Percentiles rank a stretch among this genome's conserved stretches.
phyloP scores from a whole-genome alignment of 2,888 invertebrate species.

The Stenodera caucasica region DNA sequence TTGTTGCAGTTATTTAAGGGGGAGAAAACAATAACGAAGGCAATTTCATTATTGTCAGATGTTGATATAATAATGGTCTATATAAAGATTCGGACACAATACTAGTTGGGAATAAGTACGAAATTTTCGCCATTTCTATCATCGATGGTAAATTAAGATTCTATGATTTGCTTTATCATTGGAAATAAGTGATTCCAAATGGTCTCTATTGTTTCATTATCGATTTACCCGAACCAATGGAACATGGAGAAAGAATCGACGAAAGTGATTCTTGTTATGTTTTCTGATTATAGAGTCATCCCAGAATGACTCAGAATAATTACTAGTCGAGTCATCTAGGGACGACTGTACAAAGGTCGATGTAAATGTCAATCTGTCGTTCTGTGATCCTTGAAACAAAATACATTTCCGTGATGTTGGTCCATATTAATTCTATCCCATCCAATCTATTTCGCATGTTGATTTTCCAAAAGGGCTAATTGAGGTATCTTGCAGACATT shows the following conservation, averaged over 20 bases:
- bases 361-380: too few relatives aligned
- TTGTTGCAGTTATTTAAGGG: neutral
- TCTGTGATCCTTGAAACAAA: too few relatives aligned
- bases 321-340: too few relatives aligned
- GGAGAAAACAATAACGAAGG: neutral
- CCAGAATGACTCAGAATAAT: too few relatives aligned
- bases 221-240: too few relatives aligned
- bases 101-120: neutral
- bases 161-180: neutral
- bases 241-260: too few relatives aligned
- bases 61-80: neutral
- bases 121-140: neutral
- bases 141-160: slow-evolving; percentile 1
- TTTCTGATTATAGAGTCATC: too few relatives aligned
- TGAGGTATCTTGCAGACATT: slow-evolving; percentile 19
- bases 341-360: too few relatives aligned
- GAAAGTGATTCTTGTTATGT: too few relatives aligned
- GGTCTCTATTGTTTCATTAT: too few relatives aligned
- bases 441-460: slow-evolving; percentile 11
- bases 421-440: too few relatives aligned
- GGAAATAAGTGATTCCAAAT: slow-evolving; percentile 1
- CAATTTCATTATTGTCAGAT: slow-evolving; percentile 4
- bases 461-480: slow-evolving; percentile 22
- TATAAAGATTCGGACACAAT: neutral
- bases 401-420: too few relatives aligned